These are phyloP conservation scores for Vulpes vulpes DNA, from an alignment of 2,113 vertebrate species.

Conservation along the genomic window DNA sequence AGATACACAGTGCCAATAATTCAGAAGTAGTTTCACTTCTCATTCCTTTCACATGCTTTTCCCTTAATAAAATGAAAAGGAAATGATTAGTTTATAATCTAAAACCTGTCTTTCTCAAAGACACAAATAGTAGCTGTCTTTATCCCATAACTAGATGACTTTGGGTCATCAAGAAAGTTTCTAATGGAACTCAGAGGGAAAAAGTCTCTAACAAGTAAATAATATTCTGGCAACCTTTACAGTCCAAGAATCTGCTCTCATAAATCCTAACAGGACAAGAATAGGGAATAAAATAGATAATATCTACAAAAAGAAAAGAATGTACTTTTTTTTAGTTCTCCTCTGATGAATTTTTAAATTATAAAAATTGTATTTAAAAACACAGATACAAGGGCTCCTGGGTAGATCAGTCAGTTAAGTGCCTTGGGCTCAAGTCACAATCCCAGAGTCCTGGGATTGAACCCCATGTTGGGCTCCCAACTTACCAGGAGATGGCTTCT, in stretches of 20 bases:
- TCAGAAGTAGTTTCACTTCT: not conserved
- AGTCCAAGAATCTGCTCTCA: not conserved
- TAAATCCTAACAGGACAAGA: not conserved
- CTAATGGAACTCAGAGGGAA: not conserved
- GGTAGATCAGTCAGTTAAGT: too few relatives aligned
- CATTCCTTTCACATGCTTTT: not conserved
- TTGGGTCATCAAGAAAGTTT: not conserved
- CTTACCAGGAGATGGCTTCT: too few relatives aligned
- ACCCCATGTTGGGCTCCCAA: too few relatives aligned
- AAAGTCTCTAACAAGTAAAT: not conserved
- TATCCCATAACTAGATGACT: not conserved
- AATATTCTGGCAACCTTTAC: not conserved
- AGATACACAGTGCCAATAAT: not conserved
- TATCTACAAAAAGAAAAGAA: not conserved
- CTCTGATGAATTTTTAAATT: conserved; percentile 39
- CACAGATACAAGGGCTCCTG: not conserved
- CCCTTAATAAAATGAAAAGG: not conserved
- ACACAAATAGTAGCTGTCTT: not conserved
- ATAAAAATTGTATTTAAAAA: not conserved
- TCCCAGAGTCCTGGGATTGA: too few relatives aligned
- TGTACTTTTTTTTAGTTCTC: not conserved
- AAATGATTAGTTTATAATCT: not conserved
- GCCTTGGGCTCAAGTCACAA: too few relatives aligned
- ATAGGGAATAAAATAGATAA: not conserved
- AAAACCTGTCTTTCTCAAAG: not conserved